Base-by-base conservation (phyloP, 1,140 invertebrate species). In the Drosophila bocki region DNA sequence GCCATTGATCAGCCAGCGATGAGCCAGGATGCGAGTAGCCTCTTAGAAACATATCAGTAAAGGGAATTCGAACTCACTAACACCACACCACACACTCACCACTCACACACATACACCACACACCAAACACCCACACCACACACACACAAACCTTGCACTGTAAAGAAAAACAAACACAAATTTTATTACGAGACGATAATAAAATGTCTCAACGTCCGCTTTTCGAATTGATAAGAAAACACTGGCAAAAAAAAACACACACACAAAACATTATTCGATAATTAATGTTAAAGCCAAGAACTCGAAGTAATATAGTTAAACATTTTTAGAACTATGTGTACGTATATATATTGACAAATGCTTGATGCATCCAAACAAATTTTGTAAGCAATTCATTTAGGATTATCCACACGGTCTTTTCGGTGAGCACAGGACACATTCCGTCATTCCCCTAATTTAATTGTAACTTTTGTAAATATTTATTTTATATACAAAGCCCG, bases 31-130 rank as follows among this genome's bases (percentile, higher is more conserved):
- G 86, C 86, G 72, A 91, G 78, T 85, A 90, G 85, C 85, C 85
- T 90, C 85, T 91, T 90, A 90, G 85, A 90, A 86, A 90, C 85
- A 90, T 90, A 90, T 90, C 85, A 90, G 75, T 69, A 76, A 85
- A 69, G 75, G 61, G 67, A 90, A 79, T 80, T 84, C 69, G 62
- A 87, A 68, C 56, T 69, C 83, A 78, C 48, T 71, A 58, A 71
- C 59, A 19, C 60, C 47, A 37, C 22, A 15, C 61, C 47, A 37
- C 22, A 15, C 61, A 41, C 61, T 41, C n/a, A 26, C 8, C 60
- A 41, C 57, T 47, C 39, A 65, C 60, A 41, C 57, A 47, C 39
- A 65, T 2, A 47, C 47, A 75, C 57, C 7, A 53, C 22, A 48
- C 17, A 70, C 47, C 47, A 37, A 12, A 15, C 51, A 41, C 61